A percentile compares a stretch with the other conserved stretches of the same genome.
These are phyloP conservation scores for Malthinus flaveolus DNA, from an alignment of 2,888 invertebrate species.

Conservation along the genomic window DNA sequence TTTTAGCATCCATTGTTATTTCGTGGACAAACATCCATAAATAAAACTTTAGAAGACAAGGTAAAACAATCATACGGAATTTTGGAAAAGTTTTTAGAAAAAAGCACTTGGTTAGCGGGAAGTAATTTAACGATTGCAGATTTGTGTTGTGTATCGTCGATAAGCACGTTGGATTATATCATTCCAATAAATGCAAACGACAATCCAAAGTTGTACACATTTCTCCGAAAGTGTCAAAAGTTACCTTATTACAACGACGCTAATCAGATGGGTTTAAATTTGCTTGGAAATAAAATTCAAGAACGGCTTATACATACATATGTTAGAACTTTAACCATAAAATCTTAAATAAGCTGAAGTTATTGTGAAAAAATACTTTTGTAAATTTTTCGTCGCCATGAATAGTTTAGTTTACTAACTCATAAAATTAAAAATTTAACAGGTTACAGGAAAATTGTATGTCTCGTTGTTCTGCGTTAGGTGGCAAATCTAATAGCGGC, in stretches of 20 bases:
- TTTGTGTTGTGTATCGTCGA: constrained; percentile 49
- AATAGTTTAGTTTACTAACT: too few species aligned
- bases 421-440: too few species aligned
- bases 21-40: constrained; percentile 46
- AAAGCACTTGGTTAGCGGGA: constrained; percentile 41
- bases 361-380: too few species aligned
- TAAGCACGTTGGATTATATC: constrained; percentile 54
- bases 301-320: constrained; percentile 9
- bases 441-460: too few species aligned
- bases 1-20: constrained; percentile 40
- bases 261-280: constrained; percentile 33
- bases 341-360: background rate
- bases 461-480: too few species aligned
- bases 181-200: constrained; percentile 51
- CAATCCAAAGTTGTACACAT: constrained; percentile 49
- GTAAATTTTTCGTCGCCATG: too few species aligned
- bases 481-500: constrained; percentile 28
- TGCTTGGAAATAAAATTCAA: constrained; percentile 24
- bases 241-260: constrained; percentile 43
- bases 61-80: constrained; percentile 47
- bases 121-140: constrained; percentile 47
- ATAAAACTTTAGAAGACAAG: constrained; percentile 48
- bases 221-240: constrained; percentile 49
- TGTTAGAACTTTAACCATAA: constrained; percentile 16
- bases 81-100: constrained; percentile 44